Percentiles rank a stretch among this genome's conserved stretches.
Conservation (phyloP, 2,888 invertebrate genomes). For the Ophion ventricosus region DNA sequence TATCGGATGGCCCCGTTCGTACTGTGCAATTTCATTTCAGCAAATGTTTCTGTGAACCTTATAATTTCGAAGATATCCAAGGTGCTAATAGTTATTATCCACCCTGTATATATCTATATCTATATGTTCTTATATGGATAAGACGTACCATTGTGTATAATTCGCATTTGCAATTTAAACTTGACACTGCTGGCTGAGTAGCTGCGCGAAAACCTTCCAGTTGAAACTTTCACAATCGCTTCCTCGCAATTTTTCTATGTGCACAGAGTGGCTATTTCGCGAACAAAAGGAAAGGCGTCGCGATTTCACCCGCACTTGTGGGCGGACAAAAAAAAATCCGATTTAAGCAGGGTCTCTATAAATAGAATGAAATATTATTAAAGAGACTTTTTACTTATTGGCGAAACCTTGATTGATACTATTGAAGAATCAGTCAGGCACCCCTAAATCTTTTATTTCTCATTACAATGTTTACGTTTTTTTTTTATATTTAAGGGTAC, state of each 20-base stretch:
- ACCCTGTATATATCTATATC: too few species aligned
- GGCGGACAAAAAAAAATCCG: neutral
- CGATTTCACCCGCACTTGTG: neutral
- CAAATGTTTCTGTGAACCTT: too few species aligned
- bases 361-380: neutral
- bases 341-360: neutral
- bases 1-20: too few species aligned
- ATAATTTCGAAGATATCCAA: too few species aligned
- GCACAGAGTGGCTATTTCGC: neutral
- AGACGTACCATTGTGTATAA: neutral
- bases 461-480: neutral
- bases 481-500: neutral
- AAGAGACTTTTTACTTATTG: neutral
- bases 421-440: neutral
- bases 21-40: too few species aligned
- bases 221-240: slow-evolving; percentile 9
- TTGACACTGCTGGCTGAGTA: slow-evolving; percentile 9
- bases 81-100: too few species aligned
- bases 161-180: slow-evolving; percentile 24
- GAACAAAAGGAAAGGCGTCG: neutral
- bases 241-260: slow-evolving; percentile 4
- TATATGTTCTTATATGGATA: neutral
- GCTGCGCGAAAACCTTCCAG: slow-evolving; percentile 7
- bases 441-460: neutral
- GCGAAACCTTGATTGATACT: neutral